These are phyloP conservation scores for Bolinopsis microptera DNA, from an alignment of 37 sponge, comb jelly and placozoan genomes.

Conservation along the genomic window DNA sequence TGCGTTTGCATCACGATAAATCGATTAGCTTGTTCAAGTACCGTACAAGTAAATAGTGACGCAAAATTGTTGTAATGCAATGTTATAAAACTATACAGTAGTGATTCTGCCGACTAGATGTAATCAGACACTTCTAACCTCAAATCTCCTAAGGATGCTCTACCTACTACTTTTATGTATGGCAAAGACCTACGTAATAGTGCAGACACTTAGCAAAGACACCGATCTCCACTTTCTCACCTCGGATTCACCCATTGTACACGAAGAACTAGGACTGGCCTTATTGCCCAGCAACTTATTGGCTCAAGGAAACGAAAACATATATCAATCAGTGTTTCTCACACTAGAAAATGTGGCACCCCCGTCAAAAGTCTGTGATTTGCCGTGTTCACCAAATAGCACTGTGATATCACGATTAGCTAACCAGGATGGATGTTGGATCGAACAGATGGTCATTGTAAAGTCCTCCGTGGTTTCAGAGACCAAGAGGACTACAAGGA, in stretches of 20 bases:
- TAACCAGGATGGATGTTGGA: background rate
- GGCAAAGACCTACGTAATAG: background rate
- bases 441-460: background rate
- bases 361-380: background rate
- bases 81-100: too few relatives aligned
- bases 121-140: too few relatives aligned
- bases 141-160: too few relatives aligned
- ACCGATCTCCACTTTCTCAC: background rate
- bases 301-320: background rate
- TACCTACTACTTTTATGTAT: too few relatives aligned
- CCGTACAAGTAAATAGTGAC: too few relatives aligned
- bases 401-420: background rate
- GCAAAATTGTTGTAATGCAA: too few relatives aligned
- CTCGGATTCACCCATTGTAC: background rate
- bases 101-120: too few relatives aligned
- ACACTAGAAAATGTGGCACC: background rate
- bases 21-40: background rate
- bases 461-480: background rate
- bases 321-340: background rate
- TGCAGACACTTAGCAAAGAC: background rate
- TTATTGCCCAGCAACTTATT: background rate
- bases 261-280: slow-evolving; percentile 28
- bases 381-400: slow-evolving; percentile 8
- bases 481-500: background rate
- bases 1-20: background rate